phyloP scores from a whole-genome alignment of 1,140 invertebrate genomes.

The Meloidogyne floridensis region DNA sequence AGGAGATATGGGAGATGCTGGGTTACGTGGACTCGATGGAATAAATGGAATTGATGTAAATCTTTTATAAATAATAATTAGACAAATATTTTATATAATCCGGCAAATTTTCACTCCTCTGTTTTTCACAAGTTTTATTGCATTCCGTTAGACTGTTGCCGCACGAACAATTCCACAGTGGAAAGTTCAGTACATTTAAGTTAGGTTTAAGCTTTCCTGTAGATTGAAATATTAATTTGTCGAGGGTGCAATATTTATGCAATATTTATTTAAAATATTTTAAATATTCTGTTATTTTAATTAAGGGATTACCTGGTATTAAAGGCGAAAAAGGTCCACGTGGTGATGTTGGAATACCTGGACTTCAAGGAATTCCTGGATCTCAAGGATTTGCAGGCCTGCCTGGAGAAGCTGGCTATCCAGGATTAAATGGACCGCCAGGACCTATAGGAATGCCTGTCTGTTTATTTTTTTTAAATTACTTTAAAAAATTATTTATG shows the following conservation, averaged over 20 bases:
- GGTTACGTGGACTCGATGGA: conserved; percentile 48
- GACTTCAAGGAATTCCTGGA: conserved; percentile 38
- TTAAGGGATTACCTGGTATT: conserved; percentile 43
- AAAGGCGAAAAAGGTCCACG: conserved; percentile 45
- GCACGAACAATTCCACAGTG: too few relatives aligned
- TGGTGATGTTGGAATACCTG: conserved; percentile 36
- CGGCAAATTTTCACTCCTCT: too few relatives aligned
- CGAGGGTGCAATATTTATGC: too few relatives aligned
- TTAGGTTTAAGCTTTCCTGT: too few relatives aligned
- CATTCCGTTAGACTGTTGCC: too few relatives aligned
- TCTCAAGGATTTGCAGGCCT: conserved; percentile 36
- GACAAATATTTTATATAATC: background rate
- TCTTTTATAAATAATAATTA: background rate
- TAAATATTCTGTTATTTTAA: background rate
- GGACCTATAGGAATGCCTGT: conserved; percentile 42
- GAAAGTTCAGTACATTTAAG: too few relatives aligned
- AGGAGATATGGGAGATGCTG: conserved; percentile 46
- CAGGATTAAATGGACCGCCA: conserved; percentile 40
- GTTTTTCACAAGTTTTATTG: too few relatives aligned
- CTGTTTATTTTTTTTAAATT: background rate
- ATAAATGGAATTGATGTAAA: conserved; percentile 42
- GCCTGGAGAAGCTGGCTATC: conserved; percentile 32
- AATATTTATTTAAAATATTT: background rate
- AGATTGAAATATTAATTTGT: too few relatives aligned
- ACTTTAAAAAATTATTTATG: too few relatives aligned